phyloP scores from a whole-genome alignment of 2,113 vertebrate species.

The Dissostichus mawsoni region DNA sequence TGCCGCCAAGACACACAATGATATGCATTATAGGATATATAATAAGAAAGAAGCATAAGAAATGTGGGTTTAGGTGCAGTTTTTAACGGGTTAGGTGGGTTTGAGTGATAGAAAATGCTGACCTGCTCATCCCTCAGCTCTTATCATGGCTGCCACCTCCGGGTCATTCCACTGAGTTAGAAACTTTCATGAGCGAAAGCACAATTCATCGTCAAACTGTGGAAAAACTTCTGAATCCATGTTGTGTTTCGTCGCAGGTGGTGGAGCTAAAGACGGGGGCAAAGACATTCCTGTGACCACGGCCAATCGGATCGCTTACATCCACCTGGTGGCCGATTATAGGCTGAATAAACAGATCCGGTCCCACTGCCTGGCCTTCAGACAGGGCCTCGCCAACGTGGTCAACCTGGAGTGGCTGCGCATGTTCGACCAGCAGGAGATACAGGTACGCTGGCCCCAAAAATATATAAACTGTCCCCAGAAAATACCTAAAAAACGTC shows the following conservation, averaged over 20 bases:
- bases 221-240: background rate
- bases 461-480: background rate
- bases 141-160: too few relatives aligned
- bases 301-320: constrained; percentile 94
- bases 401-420: constrained; percentile 97
- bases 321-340: constrained; percentile 96
- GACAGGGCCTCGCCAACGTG: constrained; percentile 96
- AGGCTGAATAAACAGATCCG: constrained; percentile 95
- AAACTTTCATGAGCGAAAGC: too few relatives aligned
- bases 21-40: constrained; percentile 10
- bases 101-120: too few relatives aligned
- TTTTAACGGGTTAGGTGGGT: too few relatives aligned
- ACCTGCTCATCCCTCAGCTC: too few relatives aligned
- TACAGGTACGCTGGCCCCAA: constrained; percentile 87
- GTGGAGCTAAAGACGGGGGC: constrained; percentile 93
- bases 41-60: too few relatives aligned
- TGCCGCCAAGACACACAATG: background rate
- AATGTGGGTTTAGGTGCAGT: too few relatives aligned
- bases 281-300: constrained; percentile 98
- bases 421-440: constrained; percentile 99
- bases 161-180: too few relatives aligned
- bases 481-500: too few relatives aligned
- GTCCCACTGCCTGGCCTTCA: constrained; percentile 95
- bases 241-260: constrained; percentile 82
- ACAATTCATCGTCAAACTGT: too few relatives aligned